Conservation (phyloP, 1,140 invertebrate species). For the Anastatus disparis region DNA sequence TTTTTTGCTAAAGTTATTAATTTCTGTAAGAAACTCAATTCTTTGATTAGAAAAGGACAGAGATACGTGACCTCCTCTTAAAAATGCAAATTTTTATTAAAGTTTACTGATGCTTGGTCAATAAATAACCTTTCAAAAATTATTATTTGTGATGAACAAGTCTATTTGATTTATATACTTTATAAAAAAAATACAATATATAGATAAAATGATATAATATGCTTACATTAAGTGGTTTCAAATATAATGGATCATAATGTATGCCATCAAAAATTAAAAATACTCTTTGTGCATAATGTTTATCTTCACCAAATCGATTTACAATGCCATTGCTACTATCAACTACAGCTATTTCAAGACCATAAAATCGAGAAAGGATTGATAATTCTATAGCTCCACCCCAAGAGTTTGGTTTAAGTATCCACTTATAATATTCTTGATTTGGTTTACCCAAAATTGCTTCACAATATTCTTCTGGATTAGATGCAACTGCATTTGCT, state of each 20-base stretch:
- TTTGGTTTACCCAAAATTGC: conserved; percentile 89
- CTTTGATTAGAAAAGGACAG: too few species aligned
- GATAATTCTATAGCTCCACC: conserved; percentile 95
- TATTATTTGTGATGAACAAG: too few species aligned
- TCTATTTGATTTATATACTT: too few species aligned
- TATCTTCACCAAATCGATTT: conserved; percentile 94
- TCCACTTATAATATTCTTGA: conserved; percentile 89
- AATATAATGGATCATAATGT: conserved; percentile 93
- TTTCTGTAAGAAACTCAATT: too few species aligned
- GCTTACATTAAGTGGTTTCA: conserved; percentile 77
- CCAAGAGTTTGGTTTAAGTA: conserved; percentile 86
- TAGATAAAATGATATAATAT: background rate
- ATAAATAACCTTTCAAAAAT: too few species aligned
- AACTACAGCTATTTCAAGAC: conserved; percentile 92
- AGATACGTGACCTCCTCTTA: too few species aligned
- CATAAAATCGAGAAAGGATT: conserved; percentile 89
- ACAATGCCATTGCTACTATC: conserved; percentile 91
- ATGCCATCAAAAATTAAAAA: conserved; percentile 96
- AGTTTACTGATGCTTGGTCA: too few species aligned
- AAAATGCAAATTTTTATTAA: too few species aligned
- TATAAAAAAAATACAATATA: too few species aligned
- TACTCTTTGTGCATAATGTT: conserved; percentile 84
- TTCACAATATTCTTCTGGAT: conserved; percentile 83
- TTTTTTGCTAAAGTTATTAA: too few species aligned
- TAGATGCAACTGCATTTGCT: conserved; percentile 81